Percentiles rank a stretch among this genome's conserved stretches.
Conservation (phyloP, 2,113 vertebrate genomes). For the Nannospalax galili region DNA sequence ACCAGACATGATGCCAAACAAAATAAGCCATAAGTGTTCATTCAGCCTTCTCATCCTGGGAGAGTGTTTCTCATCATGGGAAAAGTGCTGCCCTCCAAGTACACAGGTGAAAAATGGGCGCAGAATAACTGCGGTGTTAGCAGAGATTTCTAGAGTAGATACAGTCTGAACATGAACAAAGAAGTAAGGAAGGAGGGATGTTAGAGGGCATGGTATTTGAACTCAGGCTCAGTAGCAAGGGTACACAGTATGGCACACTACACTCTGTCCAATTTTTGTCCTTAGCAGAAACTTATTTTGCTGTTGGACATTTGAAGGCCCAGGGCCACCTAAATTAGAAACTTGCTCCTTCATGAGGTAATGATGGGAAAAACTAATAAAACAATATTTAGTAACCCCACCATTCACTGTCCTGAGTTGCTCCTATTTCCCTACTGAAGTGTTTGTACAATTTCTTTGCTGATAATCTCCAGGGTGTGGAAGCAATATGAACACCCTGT, state of each 20-base stretch:
- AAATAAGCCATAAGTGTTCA: neutral
- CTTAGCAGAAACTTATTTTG: conserved; percentile 1
- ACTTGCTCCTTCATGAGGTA: neutral
- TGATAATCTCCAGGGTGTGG: neutral
- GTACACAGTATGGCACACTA: too few relatives aligned
- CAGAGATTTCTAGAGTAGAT: neutral
- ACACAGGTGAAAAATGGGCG: neutral
- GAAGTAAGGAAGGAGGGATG: neutral
- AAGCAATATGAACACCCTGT: neutral
- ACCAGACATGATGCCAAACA: neutral
- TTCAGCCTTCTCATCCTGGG: neutral
- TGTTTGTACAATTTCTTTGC: neutral
- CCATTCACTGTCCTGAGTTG: neutral
- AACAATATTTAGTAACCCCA: neutral
- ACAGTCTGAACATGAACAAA: neutral
- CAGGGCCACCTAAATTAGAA: neutral
- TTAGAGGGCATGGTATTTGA: neutral
- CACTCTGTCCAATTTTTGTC: neutral
- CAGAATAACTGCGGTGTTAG: neutral
- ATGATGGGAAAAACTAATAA: neutral
- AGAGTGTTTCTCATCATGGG: neutral
- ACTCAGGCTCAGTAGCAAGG: neutral
- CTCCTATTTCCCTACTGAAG: neutral
- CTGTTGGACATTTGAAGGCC: neutral
- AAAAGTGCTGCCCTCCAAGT: neutral